Evolutionary conservation across 2,888 invertebrate genomes (phyloP).

Genomic region (Hyalella azteca): DNA sequence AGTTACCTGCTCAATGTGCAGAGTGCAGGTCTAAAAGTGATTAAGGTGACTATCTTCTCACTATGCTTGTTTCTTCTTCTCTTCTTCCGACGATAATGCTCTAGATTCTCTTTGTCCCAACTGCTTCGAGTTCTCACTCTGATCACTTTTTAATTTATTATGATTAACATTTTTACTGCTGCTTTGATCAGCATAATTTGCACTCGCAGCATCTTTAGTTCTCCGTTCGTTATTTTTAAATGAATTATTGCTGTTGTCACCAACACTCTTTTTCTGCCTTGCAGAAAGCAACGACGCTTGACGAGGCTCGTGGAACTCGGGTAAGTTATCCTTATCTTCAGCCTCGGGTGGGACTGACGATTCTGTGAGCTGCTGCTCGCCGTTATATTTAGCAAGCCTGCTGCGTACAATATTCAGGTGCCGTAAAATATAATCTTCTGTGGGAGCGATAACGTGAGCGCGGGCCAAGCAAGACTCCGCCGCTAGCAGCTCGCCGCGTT

Average conservation of each 20-base stretch:
- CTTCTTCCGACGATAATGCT: background rate
- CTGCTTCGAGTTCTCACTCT: background rate
- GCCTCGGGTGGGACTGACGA: background rate
- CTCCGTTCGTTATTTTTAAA: constrained; percentile 16
- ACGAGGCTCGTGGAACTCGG: background rate
- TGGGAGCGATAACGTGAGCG: constrained; percentile 82
- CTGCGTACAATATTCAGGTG: constrained; percentile 88
- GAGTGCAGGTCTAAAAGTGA: too few species aligned
- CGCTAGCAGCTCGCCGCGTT: constrained; percentile 81
- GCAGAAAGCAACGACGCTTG: background rate
- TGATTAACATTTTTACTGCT: background rate
- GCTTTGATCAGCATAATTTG: background rate
- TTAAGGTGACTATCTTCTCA: too few species aligned
- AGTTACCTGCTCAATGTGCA: too few species aligned
- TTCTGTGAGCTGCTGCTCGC: constrained; percentile 34
- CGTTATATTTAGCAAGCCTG: constrained; percentile 62
- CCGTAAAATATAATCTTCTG: constrained; percentile 87
- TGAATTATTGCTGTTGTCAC: constrained; percentile 26
- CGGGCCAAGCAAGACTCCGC: constrained; percentile 85
- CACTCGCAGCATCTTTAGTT: constrained; percentile 30
- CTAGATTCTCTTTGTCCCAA: background rate
- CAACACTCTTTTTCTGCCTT: background rate
- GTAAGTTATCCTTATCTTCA: background rate
- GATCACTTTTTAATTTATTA: background rate
- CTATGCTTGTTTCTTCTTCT: constrained; percentile 11